phyloP scores from a whole-genome alignment of 92 coral and sea anemone genomes.

The Phymanthus crucifer region DNA sequence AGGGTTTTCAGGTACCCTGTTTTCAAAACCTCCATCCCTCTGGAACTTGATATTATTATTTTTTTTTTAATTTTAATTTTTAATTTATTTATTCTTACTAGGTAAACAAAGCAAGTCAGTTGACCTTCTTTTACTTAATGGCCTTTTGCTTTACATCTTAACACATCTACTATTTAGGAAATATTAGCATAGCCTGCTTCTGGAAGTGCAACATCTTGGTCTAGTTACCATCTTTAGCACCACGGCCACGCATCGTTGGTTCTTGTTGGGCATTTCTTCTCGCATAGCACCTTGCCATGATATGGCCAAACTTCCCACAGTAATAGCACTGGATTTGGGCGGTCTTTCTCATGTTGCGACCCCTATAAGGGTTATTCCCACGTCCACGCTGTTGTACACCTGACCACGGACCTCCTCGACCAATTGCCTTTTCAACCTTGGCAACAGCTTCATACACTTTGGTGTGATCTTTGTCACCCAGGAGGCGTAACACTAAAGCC shows the following conservation, averaged over 20 bases:
- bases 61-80: too few relatives aligned
- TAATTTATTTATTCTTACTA: too few relatives aligned
- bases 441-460: slow-evolving; percentile 28
- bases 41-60: too few relatives aligned
- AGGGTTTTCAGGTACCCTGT: not conserved
- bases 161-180: too few relatives aligned
- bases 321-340: not conserved
- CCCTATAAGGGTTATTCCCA: not conserved
- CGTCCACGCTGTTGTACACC: not conserved
- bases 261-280: not conserved
- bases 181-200: too few relatives aligned
- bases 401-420: not conserved
- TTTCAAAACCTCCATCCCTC: slow-evolving; percentile 7
- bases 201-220: too few relatives aligned
- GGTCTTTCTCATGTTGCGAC: not conserved
- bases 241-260: not conserved
- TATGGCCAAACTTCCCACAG: not conserved
- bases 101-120: too few relatives aligned
- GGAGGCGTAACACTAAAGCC: slow-evolving; percentile 22
- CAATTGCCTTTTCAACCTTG: slow-evolving; percentile 27
- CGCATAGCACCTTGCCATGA: not conserved
- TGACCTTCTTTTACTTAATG: too few relatives aligned
- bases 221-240: too few relatives aligned
- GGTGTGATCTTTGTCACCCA: slow-evolving; percentile 30
- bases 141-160: too few relatives aligned